A percentile compares a stretch with the other conserved stretches of the same genome.
Evolutionary conservation across 2,888 invertebrate genomes (phyloP).

Genomic region (Hipparchia semele): DNA sequence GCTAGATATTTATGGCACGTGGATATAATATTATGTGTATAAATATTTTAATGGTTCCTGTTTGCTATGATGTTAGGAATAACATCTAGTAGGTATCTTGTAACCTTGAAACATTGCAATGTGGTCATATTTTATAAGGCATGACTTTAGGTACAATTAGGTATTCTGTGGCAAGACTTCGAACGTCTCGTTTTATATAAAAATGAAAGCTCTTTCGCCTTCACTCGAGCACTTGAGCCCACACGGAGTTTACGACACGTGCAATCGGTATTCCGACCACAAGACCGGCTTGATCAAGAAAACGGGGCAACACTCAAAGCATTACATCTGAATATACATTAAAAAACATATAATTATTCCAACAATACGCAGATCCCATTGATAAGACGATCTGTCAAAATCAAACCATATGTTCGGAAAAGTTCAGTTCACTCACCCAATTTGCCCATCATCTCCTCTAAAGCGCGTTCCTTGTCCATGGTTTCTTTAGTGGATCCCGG

Average conservation of each 20-base stretch:
- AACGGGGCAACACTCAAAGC: constrained; percentile 20
- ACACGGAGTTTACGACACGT: constrained; percentile 39
- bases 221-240: constrained; percentile 25
- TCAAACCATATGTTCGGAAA: constrained; percentile 56
- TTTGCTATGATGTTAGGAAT: neutral
- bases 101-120: constrained; percentile 17
- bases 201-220: constrained; percentile 39
- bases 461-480: constrained; percentile 85
- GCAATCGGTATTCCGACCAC: constrained; percentile 36
- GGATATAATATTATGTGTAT: too few species aligned
- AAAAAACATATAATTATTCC: neutral
- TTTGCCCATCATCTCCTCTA: constrained; percentile 87
- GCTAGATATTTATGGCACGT: too few species aligned
- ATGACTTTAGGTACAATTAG: neutral
- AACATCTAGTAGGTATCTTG: neutral
- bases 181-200: constrained; percentile 22
- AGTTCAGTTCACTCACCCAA: constrained; percentile 75
- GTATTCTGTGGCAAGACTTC: neutral
- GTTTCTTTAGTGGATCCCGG: constrained; percentile 43
- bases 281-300: constrained; percentile 27
- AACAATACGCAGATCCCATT: neutral
- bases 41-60: too few species aligned
- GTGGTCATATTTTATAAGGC: constrained; percentile 5
- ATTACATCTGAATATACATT: neutral
- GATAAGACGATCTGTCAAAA: neutral